These are phyloP conservation scores for Norana najaformis DNA, from an alignment of 2,888 invertebrate genomes.

Conservation along the genomic window DNA sequence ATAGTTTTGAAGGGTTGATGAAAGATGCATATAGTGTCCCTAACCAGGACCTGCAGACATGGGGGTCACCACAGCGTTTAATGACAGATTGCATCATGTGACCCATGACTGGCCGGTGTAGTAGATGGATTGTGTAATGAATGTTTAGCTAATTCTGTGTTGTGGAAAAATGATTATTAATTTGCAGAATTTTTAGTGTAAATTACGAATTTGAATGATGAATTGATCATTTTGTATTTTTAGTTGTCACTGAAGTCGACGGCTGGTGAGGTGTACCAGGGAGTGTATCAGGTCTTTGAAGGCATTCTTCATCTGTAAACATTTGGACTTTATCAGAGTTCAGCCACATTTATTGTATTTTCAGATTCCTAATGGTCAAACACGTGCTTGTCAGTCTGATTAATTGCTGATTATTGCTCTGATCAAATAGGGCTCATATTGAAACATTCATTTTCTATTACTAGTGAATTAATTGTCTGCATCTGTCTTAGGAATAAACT, in stretches of 20 bases:
- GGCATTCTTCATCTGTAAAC: slow-evolving; percentile 65
- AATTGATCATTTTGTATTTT: slow-evolving; percentile 52
- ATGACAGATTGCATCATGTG: no score
- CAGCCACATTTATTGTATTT: background rate
- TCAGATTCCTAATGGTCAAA: background rate
- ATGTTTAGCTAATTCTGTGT: background rate
- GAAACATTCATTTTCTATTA: background rate
- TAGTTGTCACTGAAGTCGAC: slow-evolving; percentile 84
- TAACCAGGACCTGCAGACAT: background rate
- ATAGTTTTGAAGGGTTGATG: background rate
- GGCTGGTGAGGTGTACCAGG: slow-evolving; percentile 85
- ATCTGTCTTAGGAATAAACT: no score
- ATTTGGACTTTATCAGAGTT: background rate
- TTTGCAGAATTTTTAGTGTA: background rate
- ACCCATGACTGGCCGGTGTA: no score
- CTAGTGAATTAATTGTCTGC: background rate
- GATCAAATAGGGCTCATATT: background rate
- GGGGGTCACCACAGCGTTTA: no score
- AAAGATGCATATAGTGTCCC: background rate
- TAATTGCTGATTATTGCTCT: background rate
- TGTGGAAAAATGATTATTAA: background rate
- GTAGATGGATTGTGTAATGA: background rate
- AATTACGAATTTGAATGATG: background rate
- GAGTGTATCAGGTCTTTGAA: slow-evolving; percentile 90
- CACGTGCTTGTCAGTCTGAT: background rate